Percentiles rank a stretch among this genome's conserved stretches.
Conservation (phyloP, 2,797 vertebrate species). For the Aratinga solstitialis region DNA sequence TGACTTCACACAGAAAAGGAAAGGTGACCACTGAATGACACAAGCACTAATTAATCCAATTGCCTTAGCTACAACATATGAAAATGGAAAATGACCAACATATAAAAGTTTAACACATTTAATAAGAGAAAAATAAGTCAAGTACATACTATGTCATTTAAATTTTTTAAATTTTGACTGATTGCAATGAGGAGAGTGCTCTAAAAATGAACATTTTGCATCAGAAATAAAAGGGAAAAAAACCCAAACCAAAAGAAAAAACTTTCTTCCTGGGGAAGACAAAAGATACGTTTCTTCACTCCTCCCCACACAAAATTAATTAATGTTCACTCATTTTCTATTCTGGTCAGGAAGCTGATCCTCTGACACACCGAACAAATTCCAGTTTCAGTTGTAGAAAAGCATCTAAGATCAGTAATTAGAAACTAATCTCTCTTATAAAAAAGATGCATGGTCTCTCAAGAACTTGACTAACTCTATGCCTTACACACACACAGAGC, state of each 20-base stretch:
- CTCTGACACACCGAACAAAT: not conserved
- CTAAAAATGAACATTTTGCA: not conserved
- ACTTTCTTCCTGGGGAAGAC: not conserved
- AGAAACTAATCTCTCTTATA: not conserved
- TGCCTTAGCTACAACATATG: not conserved
- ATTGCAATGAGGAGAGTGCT: not conserved
- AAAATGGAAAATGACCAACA: not conserved
- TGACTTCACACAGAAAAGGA: not conserved
- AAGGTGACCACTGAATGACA: not conserved
- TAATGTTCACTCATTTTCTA: not conserved
- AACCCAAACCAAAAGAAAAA: not conserved
- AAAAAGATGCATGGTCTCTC: not conserved
- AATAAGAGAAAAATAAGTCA: not conserved
- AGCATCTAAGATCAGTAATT: not conserved
- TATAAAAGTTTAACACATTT: not conserved
- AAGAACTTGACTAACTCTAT: not conserved
- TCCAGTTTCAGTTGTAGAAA: not conserved
- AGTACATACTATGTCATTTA: not conserved
- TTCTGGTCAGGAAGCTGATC: not conserved
- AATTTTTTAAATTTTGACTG: not conserved
- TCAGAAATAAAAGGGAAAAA: not conserved
- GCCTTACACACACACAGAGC: not conserved
- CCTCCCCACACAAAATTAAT: not conserved
- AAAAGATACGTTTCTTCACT: not conserved
- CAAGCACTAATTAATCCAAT: not conserved